Evolutionary conservation across 2,888 invertebrate genomes (phyloP).

Genomic region (Lepidochitona cinerea): DNA sequence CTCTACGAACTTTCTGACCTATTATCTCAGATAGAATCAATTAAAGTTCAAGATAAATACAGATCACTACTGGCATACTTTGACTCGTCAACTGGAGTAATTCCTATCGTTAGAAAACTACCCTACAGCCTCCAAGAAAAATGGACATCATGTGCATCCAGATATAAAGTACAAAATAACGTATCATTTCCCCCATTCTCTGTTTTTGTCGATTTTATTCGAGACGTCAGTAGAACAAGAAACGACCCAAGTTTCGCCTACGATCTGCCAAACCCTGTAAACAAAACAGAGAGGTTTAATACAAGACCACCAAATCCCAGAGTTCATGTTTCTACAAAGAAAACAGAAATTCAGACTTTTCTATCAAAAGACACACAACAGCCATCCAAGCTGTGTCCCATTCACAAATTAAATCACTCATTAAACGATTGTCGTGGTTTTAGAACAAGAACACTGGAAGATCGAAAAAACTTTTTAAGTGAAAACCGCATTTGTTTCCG

Average conservation of each 20-base stretch:
- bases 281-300: neutral
- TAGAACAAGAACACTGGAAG: constrained; percentile 11
- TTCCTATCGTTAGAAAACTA: constrained; percentile 24
- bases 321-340: no score
- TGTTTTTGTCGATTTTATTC: constrained; percentile 20
- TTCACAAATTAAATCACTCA: constrained; percentile 17
- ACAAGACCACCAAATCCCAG: no score
- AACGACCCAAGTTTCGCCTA: constrained; percentile 24
- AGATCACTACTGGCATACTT: constrained; percentile 18
- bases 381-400: constrained; percentile 2
- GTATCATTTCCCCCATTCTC: constrained; percentile 26
- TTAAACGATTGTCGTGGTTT: constrained; percentile 22
- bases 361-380: neutral
- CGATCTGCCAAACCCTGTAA: neutral
- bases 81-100: constrained; percentile 25
- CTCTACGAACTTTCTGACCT: constrained; percentile 27
- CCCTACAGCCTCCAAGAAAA: constrained; percentile 19
- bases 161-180: constrained; percentile 16
- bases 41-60: constrained; percentile 20
- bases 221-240: constrained; percentile 9
- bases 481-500: constrained; percentile 21
- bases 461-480: constrained; percentile 18
- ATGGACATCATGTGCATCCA: constrained; percentile 13
- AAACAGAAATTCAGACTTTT: neutral
- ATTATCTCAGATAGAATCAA: constrained; percentile 20